phyloP scores from a whole-genome alignment of 2,113 vertebrate genomes.

The Microcebus murinus region DNA sequence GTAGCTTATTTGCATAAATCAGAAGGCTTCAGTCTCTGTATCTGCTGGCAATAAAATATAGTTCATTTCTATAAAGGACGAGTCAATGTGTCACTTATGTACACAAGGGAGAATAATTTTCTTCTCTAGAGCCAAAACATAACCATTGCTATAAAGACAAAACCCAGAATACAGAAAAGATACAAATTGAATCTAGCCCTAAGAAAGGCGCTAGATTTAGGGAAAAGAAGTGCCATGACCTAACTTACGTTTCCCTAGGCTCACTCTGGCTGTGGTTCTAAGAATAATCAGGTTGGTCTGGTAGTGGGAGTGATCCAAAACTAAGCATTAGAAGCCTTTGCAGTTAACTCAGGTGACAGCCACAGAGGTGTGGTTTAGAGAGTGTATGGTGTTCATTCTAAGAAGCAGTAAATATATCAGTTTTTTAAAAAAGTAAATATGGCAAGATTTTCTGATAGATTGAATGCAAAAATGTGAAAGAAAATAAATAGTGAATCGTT shows the following conservation, averaged over 20 bases:
- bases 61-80: neutral
- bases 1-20: slow-evolving; percentile 29
- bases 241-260: neutral
- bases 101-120: neutral
- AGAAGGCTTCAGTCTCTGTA: neutral
- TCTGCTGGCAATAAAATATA: slow-evolving; percentile 30
- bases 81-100: neutral
- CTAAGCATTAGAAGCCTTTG: neutral
- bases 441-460: neutral
- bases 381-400: neutral
- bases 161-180: neutral
- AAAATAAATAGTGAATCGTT: neutral
- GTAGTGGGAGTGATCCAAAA: rapidly evolving
- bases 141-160: neutral
- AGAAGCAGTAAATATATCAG: neutral
- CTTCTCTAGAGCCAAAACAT: neutral
- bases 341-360: neutral
- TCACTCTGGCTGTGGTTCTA: neutral
- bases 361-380: neutral
- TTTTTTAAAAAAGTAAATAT: neutral
- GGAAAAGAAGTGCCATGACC: neutral
- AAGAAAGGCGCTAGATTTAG: neutral
- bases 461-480: neutral
- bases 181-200: neutral
- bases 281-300: neutral